A percentile compares a stretch with the other conserved stretches of the same genome.
These are phyloP conservation scores for Cyprinodon variegatus DNA, from an alignment of 2,113 vertebrate genomes.

Conservation along the genomic window DNA sequence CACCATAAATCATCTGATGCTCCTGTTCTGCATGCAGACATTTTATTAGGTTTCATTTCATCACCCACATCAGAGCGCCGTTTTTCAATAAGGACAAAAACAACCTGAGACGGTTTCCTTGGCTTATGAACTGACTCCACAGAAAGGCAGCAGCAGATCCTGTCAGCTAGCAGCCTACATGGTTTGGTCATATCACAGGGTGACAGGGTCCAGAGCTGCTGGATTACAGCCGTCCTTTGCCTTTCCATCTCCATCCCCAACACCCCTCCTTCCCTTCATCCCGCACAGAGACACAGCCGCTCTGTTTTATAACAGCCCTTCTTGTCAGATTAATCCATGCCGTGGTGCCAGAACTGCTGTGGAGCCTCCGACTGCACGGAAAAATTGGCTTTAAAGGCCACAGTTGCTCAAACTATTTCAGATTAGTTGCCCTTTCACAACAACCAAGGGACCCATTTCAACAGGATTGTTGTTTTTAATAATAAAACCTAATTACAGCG, in stretches of 20 bases:
- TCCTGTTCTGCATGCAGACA: constrained; percentile 31
- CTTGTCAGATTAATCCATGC: constrained; percentile 52
- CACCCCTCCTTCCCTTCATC: constrained; percentile 19
- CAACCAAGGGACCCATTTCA: neutral
- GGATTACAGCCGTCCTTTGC: constrained; percentile 27
- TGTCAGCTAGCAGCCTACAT: constrained; percentile 30
- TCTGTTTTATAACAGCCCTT: constrained; percentile 60
- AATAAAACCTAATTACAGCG: neutral
- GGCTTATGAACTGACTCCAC: constrained; percentile 7
- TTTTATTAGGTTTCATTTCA: constrained; percentile 62
- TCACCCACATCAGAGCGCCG: constrained; percentile 43
- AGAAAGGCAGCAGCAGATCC: constrained; percentile 16
- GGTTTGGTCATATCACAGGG: neutral
- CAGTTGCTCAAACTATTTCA: neutral
- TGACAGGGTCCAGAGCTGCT: constrained; percentile 28
- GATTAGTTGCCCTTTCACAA: constrained; percentile 3
- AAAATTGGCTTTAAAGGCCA: constrained; percentile 22
- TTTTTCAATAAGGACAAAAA: constrained; percentile 43
- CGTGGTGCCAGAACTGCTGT: constrained; percentile 32
- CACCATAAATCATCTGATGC: constrained; percentile 59
- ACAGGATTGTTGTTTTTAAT: neutral
- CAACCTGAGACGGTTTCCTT: constrained; percentile 1
- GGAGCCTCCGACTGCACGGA: constrained; percentile 32
- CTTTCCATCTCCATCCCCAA: constrained; percentile 17
- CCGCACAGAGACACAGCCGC: constrained; percentile 39